phyloP scores from a whole-genome alignment of 1,140 invertebrate genomes.

The Manduca sexta region DNA sequence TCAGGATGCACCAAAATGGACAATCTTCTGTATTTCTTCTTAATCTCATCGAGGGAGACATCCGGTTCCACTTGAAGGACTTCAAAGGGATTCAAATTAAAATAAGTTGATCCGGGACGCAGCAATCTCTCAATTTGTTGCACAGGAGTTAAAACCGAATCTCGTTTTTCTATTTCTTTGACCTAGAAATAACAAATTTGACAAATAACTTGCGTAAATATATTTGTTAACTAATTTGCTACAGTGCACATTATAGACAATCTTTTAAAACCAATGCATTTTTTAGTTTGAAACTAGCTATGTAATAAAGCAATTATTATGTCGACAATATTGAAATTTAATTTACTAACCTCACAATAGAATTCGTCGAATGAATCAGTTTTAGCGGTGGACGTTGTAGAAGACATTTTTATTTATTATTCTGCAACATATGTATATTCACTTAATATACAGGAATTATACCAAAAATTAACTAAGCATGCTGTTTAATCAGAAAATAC shows the following conservation, averaged over 20 bases:
- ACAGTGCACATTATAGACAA: too few relatives aligned
- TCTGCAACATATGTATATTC: too few relatives aligned
- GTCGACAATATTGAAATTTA: conserved; percentile 5
- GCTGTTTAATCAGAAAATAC: too few relatives aligned
- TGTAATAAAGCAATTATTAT: not conserved
- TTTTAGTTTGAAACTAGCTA: too few relatives aligned
- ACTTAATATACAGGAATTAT: too few relatives aligned
- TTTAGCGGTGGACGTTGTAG: conserved; percentile 54
- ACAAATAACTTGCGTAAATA: not conserved
- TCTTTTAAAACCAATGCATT: too few relatives aligned
- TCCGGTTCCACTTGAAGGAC: conserved; percentile 96
- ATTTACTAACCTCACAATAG: conserved; percentile 76
- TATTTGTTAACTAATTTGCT: not conserved
- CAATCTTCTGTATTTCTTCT: conserved; percentile 96
- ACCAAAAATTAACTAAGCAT: too few relatives aligned
- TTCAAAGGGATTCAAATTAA: conserved; percentile 97
- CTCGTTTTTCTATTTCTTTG: conserved; percentile 95
- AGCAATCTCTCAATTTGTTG: conserved; percentile 96
- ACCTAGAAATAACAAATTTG: conserved; percentile 79
- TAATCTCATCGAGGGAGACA: conserved; percentile 90
- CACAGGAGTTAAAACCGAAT: conserved; percentile 92
- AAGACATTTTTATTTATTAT: conserved; percentile 22
- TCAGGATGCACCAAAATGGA: conserved; percentile 99
- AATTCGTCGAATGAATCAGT: conserved; percentile 79
- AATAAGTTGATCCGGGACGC: conserved; percentile 94